Evolutionary conservation across 2,113 vertebrate species (phyloP).

Genomic region (Ascaphus truei): DNA sequence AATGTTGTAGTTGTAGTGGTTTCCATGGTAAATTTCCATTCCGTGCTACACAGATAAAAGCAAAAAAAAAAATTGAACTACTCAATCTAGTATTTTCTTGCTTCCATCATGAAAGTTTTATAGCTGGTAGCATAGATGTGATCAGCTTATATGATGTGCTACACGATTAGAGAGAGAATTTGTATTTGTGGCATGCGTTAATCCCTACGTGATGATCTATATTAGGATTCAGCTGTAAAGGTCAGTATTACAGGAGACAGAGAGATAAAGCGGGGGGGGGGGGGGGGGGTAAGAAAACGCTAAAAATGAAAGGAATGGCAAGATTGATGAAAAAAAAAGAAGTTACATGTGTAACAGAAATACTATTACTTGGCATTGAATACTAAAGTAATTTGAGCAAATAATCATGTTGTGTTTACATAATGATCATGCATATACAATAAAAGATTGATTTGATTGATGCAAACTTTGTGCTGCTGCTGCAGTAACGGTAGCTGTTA

Average conservation of each 20-base stretch:
- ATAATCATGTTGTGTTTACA: too few species aligned
- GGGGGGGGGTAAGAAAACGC: neutral
- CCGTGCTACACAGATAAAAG: constrained; percentile 2
- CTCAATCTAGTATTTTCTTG: neutral
- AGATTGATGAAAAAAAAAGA: neutral
- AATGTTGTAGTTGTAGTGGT: too few species aligned
- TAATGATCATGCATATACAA: too few species aligned
- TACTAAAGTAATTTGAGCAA: too few species aligned
- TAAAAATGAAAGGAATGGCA: too few species aligned
- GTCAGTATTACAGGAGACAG: constrained; percentile 26
- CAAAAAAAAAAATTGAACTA: neutral
- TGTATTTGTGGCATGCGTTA: constrained; percentile 16
- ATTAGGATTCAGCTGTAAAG: constrained; percentile 20
- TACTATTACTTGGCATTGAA: too few species aligned
- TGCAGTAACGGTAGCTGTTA: too few species aligned
- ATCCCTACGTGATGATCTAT: constrained; percentile 30
- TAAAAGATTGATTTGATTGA: too few species aligned
- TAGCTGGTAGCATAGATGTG: constrained; percentile 1
- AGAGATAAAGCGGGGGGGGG: neutral
- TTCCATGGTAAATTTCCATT: neutral
- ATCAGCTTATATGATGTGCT: constrained; percentile 20
- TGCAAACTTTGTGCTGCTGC: too few species aligned
- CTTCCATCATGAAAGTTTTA: neutral
- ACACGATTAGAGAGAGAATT: constrained; percentile 24
- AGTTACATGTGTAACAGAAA: too few species aligned